Base-by-base conservation (phyloP, 92 coral and sea anemone genomes). In the Porites cylindrica region DNA sequence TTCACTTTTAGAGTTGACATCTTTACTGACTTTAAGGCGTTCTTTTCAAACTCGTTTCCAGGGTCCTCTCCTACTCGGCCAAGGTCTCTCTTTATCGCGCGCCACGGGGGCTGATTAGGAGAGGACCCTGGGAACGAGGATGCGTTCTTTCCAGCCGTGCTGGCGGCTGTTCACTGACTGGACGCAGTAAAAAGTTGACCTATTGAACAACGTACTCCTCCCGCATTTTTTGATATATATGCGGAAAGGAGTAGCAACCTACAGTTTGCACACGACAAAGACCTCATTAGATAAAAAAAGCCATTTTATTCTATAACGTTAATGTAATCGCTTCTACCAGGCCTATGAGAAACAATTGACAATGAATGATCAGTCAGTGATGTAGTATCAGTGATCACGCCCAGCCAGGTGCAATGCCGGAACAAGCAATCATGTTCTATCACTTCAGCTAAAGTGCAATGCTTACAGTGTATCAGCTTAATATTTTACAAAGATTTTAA, bases 391-490 rank as follows among this genome's bases (percentile, higher is more conserved):
- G 63, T 82, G 82, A 88, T 66, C n/a, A 54, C 82, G 79, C 56
- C 95, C 79, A 64, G 95, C 95, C 18, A 3, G 24, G 93, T 94
- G 95, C 97, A 94, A 91, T 92, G 97, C 90, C 26, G 90, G 81
- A 76, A 75, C 88, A 71, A 81, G 51, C 72, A 66, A 70, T 70
- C 84, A 8, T 80, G 93, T 86, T 92, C 89, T 83, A 16, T 64
- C 88, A 88, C 92, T 92, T 75, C 88, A 90, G 98, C 98, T 23
- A 8, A 18, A 12, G 94, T 94, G 95, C 95, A 91, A 93, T 94
- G 97, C 95, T 73, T 71, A 76, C 80, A 90, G 86, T 81, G 94
- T 86, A 94, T 92, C 97, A 94, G 95, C 97, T 87, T 80, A 92
- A 92, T 70, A 77, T 72, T 63, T 51, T 51, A 68, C 24, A 13